Evolutionary conservation across 1,140 invertebrate species (phyloP), one percentile per base, ranked within the genome.

Genomic region (Triops longicaudatus): DNA sequence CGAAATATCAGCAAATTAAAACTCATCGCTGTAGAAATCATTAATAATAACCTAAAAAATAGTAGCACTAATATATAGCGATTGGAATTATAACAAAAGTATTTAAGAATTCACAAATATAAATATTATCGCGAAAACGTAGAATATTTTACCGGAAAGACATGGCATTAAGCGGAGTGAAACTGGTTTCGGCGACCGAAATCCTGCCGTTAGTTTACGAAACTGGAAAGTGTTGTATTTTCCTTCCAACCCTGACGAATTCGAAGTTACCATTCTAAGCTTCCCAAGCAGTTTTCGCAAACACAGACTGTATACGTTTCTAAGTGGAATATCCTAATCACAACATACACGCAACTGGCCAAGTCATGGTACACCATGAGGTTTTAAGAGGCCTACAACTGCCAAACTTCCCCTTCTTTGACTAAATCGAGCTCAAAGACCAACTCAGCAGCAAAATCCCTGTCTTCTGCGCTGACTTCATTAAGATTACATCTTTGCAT

Each of bases 181-280:
- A n/a, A 63, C 50, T 10, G 50, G 50, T 63, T 63, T 63, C 22
- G 50, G 17, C 17, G 50, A 63, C 22, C 50, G 50, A 63, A 63
- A 63, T 63, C 50, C 50, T 63, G 50, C 50, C 50, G 50, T 63
- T 63, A 63, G 22, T 14, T 63, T 63, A 63, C 50, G 50, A n/a
- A 63, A 63, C 50, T 63, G 50, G 50, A 63, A 63, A 63, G 50
- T 63, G 50, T 14, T 63, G 31, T 37, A 37, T 37, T 37, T 37
- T 37, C 31, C 22, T 63, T 63, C n/a, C 6, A 9, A 63, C 22
- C 50, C 4, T 3, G 22, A 22, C n/a, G 6, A 63, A 63, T 63
- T n/a, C n/a, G 50, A 63, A 63, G n/a, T 63, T 63, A 37, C 31
- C 31, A 37, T 37, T 37, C 50, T 63, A 63, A n/a, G 50, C 22